These are phyloP conservation scores for Pseudocheirus occidentalis DNA, from an alignment of 2,797 vertebrate species.

Conservation along the genomic window DNA sequence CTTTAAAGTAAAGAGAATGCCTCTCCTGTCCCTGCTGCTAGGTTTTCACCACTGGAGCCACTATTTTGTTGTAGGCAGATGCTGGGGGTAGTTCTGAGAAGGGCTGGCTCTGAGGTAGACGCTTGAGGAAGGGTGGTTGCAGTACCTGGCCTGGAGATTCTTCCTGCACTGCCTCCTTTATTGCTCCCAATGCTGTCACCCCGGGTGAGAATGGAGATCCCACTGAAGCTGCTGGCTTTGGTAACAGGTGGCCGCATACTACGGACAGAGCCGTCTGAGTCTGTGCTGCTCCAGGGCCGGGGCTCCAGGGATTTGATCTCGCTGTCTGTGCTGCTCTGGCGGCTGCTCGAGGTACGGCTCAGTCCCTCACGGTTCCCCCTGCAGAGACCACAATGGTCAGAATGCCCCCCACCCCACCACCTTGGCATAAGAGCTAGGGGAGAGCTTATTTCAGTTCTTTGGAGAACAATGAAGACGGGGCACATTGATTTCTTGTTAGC, in stretches of 20 bases:
- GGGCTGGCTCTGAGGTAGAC: not conserved
- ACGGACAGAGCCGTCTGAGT: conserved; percentile 95
- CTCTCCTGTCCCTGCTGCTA: conserved; percentile 10
- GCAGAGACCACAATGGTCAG: conserved; percentile 76
- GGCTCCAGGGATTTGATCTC: conserved; percentile 98
- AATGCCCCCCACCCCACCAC: conserved; percentile 55
- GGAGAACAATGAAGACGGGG: conserved; percentile 49
- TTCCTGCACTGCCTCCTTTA: conserved; percentile 89
- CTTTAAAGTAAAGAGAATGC: conserved; percentile 28
- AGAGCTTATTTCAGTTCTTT: conserved; percentile 68
- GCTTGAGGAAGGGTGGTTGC: not conserved
- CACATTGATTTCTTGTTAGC: conserved; percentile 72
- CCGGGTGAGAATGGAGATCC: conserved; percentile 97
- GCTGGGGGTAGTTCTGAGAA: conserved; percentile 12
- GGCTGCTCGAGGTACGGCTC: conserved; percentile 93
- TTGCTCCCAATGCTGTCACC: conserved; percentile 95
- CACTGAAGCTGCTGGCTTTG: conserved; percentile 99
- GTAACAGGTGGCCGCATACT: conserved; percentile 95
- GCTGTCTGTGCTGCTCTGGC: conserved; percentile 98
- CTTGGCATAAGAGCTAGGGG: conserved; percentile 64
- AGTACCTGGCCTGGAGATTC: conserved; percentile 81
- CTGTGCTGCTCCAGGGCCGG: conserved; percentile 99
- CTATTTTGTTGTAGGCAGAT: conserved; percentile 19
- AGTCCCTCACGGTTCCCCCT: conserved; percentile 95
- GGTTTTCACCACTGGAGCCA: not conserved